Evolutionary conservation across 2,113 vertebrate species (phyloP).

Genomic region (Falco punctatus): DNA sequence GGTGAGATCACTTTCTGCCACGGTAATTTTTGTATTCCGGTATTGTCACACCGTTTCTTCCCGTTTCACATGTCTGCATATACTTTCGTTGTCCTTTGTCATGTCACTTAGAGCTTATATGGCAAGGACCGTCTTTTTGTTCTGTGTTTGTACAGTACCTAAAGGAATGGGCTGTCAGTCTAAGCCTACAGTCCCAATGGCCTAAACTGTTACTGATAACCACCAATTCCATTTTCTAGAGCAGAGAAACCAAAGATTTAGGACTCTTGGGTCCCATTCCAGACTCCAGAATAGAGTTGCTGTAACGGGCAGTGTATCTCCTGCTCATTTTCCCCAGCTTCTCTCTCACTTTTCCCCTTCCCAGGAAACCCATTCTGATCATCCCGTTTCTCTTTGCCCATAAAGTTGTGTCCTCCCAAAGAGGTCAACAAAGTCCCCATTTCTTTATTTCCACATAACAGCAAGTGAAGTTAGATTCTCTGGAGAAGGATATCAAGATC

Average conservation of each 20-base stretch:
- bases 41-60: not conserved
- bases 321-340: not conserved
- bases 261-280: not conserved
- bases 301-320: not conserved
- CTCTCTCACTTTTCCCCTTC: not conserved
- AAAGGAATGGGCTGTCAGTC: not conserved
- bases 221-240: not conserved
- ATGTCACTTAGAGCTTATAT: not conserved
- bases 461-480: not conserved
- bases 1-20: not conserved
- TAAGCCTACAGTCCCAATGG: not conserved
- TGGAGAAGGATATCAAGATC: not conserved
- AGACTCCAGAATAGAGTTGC: not conserved
- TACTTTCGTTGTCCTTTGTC: not conserved
- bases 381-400: not conserved
- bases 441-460: not conserved
- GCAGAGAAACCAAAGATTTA: not conserved
- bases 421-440: not conserved
- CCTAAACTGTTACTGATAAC: not conserved
- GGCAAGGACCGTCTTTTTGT: not conserved
- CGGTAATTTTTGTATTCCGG: not conserved
- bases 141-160: not conserved
- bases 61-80: not conserved
- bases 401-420: not conserved
- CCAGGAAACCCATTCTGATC: not conserved